Percentiles rank a stretch among this genome's conserved stretches.
These are phyloP conservation scores for Excalfactoria chinensis DNA, from an alignment of 2,113 vertebrate genomes.

Conservation along the genomic window DNA sequence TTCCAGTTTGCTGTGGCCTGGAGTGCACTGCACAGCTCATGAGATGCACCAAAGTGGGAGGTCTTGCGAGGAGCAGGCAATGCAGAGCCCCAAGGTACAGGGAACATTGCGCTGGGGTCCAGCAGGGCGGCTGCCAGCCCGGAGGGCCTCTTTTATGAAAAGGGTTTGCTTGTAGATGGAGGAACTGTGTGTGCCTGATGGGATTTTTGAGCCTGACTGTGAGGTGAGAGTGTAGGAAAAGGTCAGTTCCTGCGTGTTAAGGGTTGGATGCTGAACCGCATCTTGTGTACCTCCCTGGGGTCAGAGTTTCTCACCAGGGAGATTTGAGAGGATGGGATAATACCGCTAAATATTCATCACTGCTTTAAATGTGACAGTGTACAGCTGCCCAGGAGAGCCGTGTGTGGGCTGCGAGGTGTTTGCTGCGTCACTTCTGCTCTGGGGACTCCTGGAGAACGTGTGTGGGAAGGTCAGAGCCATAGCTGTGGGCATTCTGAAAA, in stretches of 20 bases:
- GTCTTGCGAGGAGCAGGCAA: slow-evolving; percentile 52
- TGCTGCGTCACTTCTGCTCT: background rate
- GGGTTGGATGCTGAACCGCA: background rate
- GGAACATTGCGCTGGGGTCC: slow-evolving; percentile 53
- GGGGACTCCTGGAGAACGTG: background rate
- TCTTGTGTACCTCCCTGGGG: background rate
- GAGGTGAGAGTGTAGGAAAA: background rate
- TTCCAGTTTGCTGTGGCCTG: slow-evolving; percentile 73
- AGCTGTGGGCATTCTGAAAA: slow-evolving; percentile 7
- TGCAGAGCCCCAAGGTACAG: slow-evolving; percentile 49
- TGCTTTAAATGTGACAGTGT: background rate
- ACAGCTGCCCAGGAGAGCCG: background rate
- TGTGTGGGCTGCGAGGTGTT: background rate
- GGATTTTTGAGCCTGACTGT: background rate
- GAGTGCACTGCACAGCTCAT: slow-evolving; percentile 65
- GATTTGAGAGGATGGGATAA: background rate
- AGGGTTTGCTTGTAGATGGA: slow-evolving; percentile 25
- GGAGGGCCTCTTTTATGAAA: slow-evolving; percentile 39
- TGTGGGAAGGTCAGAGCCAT: background rate
- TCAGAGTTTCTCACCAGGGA: background rate
- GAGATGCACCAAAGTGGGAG: slow-evolving; percentile 74
- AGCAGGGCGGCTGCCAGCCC: slow-evolving; percentile 61
- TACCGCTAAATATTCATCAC: background rate
- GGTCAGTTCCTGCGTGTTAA: background rate
- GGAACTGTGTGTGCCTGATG: background rate